A percentile compares a stretch with the other conserved stretches of the same genome.
Evolutionary conservation across 30 jellyfish, hydroid and myxozoan species (phyloP).

Genomic region (Calvadosia cruxmelitensis): DNA sequence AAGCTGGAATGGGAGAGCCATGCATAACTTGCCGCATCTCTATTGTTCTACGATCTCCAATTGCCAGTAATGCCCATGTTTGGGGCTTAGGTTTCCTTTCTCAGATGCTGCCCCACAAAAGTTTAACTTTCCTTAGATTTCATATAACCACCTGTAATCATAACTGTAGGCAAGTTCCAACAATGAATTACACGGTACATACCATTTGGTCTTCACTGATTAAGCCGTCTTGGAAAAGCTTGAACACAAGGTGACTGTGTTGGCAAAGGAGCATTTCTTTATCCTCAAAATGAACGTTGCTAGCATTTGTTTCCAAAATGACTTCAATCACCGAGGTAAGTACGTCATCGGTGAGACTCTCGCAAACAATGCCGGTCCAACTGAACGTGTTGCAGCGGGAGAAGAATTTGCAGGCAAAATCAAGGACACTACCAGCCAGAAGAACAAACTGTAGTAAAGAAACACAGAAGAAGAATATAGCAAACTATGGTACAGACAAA

Average conservation of each 20-base stretch:
- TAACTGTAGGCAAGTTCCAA: too few relatives aligned
- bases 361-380: slow-evolving; percentile 16
- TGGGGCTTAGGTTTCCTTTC: too few relatives aligned
- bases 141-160: too few relatives aligned
- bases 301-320: slow-evolving; percentile 10
- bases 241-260: not conserved
- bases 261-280: slow-evolving; percentile 22
- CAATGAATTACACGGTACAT: too few relatives aligned
- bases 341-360: slow-evolving; percentile 30
- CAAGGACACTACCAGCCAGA: slow-evolving; percentile 66
- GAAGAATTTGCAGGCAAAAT: slow-evolving; percentile 40
- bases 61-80: too few relatives aligned
- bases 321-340: slow-evolving; percentile 31
- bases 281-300: slow-evolving; percentile 22
- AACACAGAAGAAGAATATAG: too few relatives aligned
- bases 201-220: not conserved
- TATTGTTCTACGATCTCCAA: too few relatives aligned
- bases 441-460: slow-evolving; percentile 44
- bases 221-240: not conserved
- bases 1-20: too few relatives aligned
- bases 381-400: slow-evolving; percentile 36
- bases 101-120: too few relatives aligned
- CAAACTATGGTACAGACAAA: too few relatives aligned
- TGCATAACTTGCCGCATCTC: too few relatives aligned
- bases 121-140: too few relatives aligned